Percentiles rank a stretch among this genome's conserved stretches.
Evolutionary conservation across 2,797 vertebrate species (phyloP).

Genomic region (Poecile montanus): DNA sequence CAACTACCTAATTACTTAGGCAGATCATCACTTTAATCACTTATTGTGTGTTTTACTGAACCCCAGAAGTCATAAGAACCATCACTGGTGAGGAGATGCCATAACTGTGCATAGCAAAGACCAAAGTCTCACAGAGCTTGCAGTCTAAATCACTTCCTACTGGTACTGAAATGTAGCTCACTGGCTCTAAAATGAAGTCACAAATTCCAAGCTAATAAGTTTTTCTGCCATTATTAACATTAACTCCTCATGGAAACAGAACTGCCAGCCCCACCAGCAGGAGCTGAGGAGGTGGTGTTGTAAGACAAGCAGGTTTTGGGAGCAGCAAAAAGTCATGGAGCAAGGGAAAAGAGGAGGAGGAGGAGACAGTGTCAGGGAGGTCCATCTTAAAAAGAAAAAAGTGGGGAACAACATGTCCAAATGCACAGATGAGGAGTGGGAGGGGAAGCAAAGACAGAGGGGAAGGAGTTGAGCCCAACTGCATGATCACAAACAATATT

Average conservation of each 20-base stretch:
- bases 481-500: conserved; percentile 5
- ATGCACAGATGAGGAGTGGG: conserved; percentile 50
- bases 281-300: conserved; percentile 47
- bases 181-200: neutral
- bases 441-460: neutral
- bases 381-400: neutral
- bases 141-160: neutral
- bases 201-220: neutral
- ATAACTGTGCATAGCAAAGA: neutral
- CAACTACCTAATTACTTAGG: neutral
- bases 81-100: neutral
- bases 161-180: neutral
- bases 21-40: neutral
- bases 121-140: neutral
- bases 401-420: conserved; percentile 4
- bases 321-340: neutral
- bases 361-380: neutral
- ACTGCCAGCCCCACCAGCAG: neutral
- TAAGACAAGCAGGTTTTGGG: conserved; percentile 26
- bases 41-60: neutral
- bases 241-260: neutral
- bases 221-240: neutral
- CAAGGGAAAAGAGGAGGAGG: conserved; percentile 10
- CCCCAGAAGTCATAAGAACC: neutral
- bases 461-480: neutral